Evolutionary conservation across 2,888 invertebrate species (phyloP).

Genomic region (Lasiommata megera): DNA sequence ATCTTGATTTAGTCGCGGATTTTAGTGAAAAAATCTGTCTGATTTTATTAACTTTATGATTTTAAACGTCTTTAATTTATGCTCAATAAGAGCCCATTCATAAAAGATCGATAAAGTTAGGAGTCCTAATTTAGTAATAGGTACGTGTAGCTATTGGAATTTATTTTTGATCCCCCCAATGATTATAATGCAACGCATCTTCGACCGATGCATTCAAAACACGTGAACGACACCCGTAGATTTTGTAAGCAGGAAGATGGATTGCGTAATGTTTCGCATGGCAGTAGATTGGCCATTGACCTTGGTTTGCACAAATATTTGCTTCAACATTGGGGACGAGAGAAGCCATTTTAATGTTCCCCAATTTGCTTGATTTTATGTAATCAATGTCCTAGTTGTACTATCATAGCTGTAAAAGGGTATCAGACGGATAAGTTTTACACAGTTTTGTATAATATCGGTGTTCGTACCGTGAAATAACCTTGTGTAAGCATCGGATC

Average conservation of each 20-base stretch:
- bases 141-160: not conserved
- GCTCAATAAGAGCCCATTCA: no score
- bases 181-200: conserved; percentile 26
- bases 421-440: no score
- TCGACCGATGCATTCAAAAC: conserved; percentile 28
- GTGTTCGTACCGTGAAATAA: conserved; percentile 4
- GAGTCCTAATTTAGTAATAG: no score
- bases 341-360: not conserved
- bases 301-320: conserved; percentile 10
- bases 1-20: no score
- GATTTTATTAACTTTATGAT: no score
- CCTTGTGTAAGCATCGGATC: conserved; percentile 21
- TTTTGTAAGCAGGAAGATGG: conserved; percentile 26
- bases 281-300: conserved; percentile 5
- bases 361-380: no score
- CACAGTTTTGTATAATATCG: conserved; percentile 7
- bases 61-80: no score
- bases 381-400: no score
- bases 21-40: no score
- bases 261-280: conserved; percentile 16
- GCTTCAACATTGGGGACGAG: not conserved
- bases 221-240: conserved; percentile 23
- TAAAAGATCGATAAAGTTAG: no score
- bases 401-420: no score
- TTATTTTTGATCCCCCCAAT: not conserved